phyloP scores from a whole-genome alignment of 2,797 vertebrate genomes.

The Eurystomus glaucurus region DNA sequence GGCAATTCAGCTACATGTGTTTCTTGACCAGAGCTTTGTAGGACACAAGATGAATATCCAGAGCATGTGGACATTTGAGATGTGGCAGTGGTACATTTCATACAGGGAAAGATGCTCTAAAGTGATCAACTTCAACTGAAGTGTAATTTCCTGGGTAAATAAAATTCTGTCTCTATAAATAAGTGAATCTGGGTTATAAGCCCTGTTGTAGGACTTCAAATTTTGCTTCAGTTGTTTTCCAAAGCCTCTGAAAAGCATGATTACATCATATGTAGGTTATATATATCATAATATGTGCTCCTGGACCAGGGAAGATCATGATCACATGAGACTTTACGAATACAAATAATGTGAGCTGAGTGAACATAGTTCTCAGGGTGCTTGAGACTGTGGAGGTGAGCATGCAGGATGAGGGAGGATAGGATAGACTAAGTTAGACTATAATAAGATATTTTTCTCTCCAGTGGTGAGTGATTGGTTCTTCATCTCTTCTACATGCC shows the following conservation, averaged over 20 bases:
- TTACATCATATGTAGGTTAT: neutral
- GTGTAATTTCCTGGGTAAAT: neutral
- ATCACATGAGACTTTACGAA: neutral
- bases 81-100: neutral
- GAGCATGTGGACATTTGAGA: neutral
- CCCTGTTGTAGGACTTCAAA: neutral
- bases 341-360: neutral
- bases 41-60: neutral
- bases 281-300: neutral
- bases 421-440: neutral
- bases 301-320: neutral
- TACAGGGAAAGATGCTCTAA: neutral
- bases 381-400: neutral
- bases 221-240: neutral
- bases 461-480: neutral
- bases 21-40: accelerated
- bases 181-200: neutral
- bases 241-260: neutral
- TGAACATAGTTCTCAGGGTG: neutral
- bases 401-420: neutral
- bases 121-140: neutral
- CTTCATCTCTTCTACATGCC: neutral
- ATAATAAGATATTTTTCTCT: neutral
- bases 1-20: accelerated
- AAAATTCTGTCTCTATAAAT: neutral